phyloP scores from a whole-genome alignment of 2,113 vertebrate genomes.

The Coptodon rendalli region DNA sequence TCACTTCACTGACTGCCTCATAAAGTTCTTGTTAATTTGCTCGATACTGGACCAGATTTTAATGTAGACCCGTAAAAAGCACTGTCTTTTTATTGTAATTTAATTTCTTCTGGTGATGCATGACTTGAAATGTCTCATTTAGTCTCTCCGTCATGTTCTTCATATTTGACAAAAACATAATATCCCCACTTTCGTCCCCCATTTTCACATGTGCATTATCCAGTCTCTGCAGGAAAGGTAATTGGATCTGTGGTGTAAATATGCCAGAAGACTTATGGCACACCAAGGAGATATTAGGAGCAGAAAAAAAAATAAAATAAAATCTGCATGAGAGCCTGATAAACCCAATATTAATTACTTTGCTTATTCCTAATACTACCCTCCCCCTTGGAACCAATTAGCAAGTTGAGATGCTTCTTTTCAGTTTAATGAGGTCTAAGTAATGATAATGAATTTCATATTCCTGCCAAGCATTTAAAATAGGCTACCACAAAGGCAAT shows the following conservation, averaged over 20 bases:
- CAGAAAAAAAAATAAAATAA: not conserved
- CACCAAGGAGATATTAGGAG: constrained; percentile 18
- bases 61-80: not conserved
- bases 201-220: not conserved
- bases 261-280: constrained; percentile 36
- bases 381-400: constrained; percentile 69
- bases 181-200: not conserved
- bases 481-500: constrained; percentile 27
- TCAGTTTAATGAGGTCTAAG: constrained; percentile 70
- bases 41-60: not conserved
- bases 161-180: not conserved
- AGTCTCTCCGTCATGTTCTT: not conserved
- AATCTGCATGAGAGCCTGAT: constrained; percentile 51
- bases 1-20: not conserved
- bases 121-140: not conserved
- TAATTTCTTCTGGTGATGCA: not conserved
- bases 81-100: not conserved
- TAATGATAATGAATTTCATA: constrained; percentile 70
- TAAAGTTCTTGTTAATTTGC: not conserved
- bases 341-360: constrained; percentile 65
- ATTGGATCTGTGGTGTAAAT: constrained; percentile 45
- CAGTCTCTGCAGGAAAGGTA: constrained; percentile 29
- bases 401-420: constrained; percentile 66
- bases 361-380: constrained; percentile 59
- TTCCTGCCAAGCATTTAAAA: constrained; percentile 62